phyloP scores from a whole-genome alignment of 2,888 invertebrate species.

The Drosophila lutescens region DNA sequence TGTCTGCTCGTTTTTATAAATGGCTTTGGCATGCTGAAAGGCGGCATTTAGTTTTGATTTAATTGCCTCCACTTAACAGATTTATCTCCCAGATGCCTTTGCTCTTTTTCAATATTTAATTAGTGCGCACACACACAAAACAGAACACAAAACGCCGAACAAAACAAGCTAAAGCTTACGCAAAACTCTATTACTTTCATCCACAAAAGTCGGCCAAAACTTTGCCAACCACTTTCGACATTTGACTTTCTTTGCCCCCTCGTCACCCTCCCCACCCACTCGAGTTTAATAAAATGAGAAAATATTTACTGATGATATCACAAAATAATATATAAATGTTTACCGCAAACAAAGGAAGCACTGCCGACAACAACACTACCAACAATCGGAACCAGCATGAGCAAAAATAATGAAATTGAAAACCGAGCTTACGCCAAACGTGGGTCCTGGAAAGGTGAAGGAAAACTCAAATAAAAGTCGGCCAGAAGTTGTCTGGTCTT shows the following conservation, averaged over 20 bases:
- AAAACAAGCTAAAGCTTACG: slow-evolving; percentile 39
- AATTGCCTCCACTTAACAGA: slow-evolving; percentile 73
- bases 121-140: slow-evolving; percentile 25
- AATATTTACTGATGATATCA: slow-evolving; percentile 59
- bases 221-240: slow-evolving; percentile 39
- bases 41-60: slow-evolving; percentile 76
- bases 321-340: slow-evolving; percentile 48
- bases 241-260: slow-evolving; percentile 7
- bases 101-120: slow-evolving; percentile 42
- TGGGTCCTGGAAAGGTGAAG: slow-evolving; percentile 39
- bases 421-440: slow-evolving; percentile 52
- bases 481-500: slow-evolving; percentile 45
- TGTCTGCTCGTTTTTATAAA: slow-evolving; percentile 55
- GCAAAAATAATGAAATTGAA: slow-evolving; percentile 70
- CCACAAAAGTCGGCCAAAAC: slow-evolving; percentile 37
- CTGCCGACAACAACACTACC: slow-evolving; percentile 35
- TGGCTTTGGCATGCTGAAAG: slow-evolving; percentile 62
- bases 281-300: slow-evolving; percentile 37
- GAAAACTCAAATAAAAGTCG: slow-evolving; percentile 57
- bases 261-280: not conserved
- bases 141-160: not conserved
- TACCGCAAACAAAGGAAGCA: slow-evolving; percentile 53
- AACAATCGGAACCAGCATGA: slow-evolving; percentile 63
- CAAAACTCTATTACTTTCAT: slow-evolving; percentile 38
- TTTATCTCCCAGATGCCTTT: slow-evolving; percentile 64